Evolutionary conservation across 1,140 invertebrate species (phyloP).

Genomic region (Drosophila lacteicornis): DNA sequence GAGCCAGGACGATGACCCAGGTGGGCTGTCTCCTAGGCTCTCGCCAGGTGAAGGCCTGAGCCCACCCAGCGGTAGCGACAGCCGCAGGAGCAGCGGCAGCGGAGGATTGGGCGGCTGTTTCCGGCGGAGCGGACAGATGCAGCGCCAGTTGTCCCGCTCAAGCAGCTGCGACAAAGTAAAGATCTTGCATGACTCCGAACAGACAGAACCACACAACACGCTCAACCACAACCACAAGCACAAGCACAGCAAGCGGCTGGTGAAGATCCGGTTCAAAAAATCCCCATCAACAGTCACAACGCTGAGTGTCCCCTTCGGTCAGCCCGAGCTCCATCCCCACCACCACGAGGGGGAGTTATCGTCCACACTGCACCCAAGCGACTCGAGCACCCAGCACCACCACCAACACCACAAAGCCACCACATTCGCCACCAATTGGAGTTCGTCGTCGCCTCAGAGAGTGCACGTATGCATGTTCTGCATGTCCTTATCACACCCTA

Average conservation of each 20-base stretch:
- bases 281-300: slow-evolving; percentile 28
- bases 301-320: slow-evolving; percentile 36
- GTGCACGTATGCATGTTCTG: slow-evolving; percentile 84
- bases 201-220: slow-evolving; percentile 44
- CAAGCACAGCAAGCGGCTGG: slow-evolving; percentile 39
- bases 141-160: slow-evolving; percentile 68
- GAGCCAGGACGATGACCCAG: slow-evolving; percentile 44
- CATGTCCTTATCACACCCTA: slow-evolving; percentile 32
- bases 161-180: slow-evolving; percentile 80
- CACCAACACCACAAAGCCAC: slow-evolving; percentile 16
- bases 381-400: slow-evolving; percentile 48
- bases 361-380: slow-evolving; percentile 24
- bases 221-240: slow-evolving; percentile 23
- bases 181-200: slow-evolving; percentile 69
- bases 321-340: slow-evolving; percentile 11
- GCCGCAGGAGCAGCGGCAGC: slow-evolving; percentile 20
- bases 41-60: not conserved
- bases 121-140: slow-evolving; percentile 47
- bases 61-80: slow-evolving; percentile 13
- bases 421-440: slow-evolving; percentile 73
- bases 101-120: slow-evolving; percentile 34
- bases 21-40: slow-evolving; percentile 14
- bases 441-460: slow-evolving; percentile 73
- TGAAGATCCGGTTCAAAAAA: slow-evolving; percentile 46
- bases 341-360: slow-evolving; percentile 2